A percentile compares a stretch with the other conserved stretches of the same genome.
Conservation (phyloP, 53 echinoderm and acorn worm genomes). For the Astropecten irregularis region DNA sequence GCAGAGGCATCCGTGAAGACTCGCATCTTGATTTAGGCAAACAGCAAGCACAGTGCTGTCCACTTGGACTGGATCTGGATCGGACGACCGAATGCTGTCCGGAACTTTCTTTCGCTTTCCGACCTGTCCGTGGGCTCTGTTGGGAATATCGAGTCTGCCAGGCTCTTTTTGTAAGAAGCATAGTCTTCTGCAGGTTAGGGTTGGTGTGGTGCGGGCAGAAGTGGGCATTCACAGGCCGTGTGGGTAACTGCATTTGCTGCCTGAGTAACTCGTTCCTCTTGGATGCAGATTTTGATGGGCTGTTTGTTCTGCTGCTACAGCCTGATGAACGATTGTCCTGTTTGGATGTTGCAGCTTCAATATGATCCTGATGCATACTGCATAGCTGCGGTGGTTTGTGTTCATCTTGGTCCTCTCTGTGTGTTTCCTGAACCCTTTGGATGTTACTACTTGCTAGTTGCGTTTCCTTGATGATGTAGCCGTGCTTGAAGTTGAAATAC, state of each 20-base stretch:
- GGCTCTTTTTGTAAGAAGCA: conserved; percentile 31
- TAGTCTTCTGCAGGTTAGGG: conserved; percentile 3
- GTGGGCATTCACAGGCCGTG: conserved; percentile 17
- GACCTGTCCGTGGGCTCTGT: background rate
- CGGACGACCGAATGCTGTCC: background rate
- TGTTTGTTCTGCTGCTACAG: conserved; percentile 4
- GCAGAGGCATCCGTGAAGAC: background rate
- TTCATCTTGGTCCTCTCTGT: background rate
- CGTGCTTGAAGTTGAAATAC: conserved; percentile 71
- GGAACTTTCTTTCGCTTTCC: background rate
- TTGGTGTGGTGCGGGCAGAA: conserved; percentile 19
- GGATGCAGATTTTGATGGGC: conserved; percentile 4
- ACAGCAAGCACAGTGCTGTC: background rate
- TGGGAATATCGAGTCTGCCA: conserved; percentile 7
- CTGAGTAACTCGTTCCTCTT: conserved; percentile 1
- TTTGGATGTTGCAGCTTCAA: background rate
- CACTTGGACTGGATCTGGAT: background rate
- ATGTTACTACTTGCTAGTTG: conserved; percentile 4
- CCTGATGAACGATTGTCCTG: background rate
- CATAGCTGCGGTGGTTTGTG: conserved; percentile 5
- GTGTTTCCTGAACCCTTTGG: background rate
- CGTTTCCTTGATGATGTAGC: conserved; percentile 77
- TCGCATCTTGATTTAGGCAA: background rate
- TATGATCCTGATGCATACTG: conserved; percentile 36
- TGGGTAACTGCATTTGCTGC: conserved; percentile 9